Conservation (phyloP, 1,140 invertebrate species). For the Danaus melanippus region DNA sequence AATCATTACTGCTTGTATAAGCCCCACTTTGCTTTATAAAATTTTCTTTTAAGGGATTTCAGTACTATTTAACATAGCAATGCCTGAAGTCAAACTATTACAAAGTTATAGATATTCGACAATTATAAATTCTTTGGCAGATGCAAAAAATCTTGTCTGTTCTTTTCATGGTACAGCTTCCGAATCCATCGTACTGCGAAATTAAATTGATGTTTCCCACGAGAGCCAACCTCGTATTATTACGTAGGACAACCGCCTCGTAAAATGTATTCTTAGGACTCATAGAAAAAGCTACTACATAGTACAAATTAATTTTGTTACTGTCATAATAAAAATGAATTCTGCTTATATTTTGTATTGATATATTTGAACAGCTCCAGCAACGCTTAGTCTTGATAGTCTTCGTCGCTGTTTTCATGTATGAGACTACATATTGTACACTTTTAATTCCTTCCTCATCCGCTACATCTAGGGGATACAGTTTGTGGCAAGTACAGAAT, state of each 20-base stretch:
- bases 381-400: slow-evolving; percentile 37
- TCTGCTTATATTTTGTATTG: slow-evolving; percentile 35
- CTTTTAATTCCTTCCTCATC: slow-evolving; percentile 43
- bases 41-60: slow-evolving; percentile 1
- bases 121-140: slow-evolving; percentile 34
- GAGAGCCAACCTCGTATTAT: slow-evolving; percentile 23
- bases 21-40: too few species aligned
- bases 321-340: slow-evolving; percentile 53
- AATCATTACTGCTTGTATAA: too few species aligned
- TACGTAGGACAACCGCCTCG: slow-evolving; percentile 40
- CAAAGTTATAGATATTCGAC: slow-evolving; percentile 3
- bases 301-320: slow-evolving; percentile 36
- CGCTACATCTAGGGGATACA: slow-evolving; percentile 42
- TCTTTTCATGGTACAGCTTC: slow-evolving; percentile 34
- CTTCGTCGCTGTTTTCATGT: slow-evolving; percentile 31
- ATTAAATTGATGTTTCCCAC: slow-evolving; percentile 41
- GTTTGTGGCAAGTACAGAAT: slow-evolving; percentile 83
- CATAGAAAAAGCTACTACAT: slow-evolving; percentile 48
- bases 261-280: slow-evolving; percentile 41
- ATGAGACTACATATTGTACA: slow-evolving; percentile 29
- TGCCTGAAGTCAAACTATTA: too few species aligned
- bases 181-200: slow-evolving; percentile 38
- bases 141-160: slow-evolving; percentile 49
- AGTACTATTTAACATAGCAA: slow-evolving; percentile 6
- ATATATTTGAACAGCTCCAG: slow-evolving; percentile 35